Conservation (phyloP, 2,888 invertebrate species). For the Protophormia terraenovae region DNA sequence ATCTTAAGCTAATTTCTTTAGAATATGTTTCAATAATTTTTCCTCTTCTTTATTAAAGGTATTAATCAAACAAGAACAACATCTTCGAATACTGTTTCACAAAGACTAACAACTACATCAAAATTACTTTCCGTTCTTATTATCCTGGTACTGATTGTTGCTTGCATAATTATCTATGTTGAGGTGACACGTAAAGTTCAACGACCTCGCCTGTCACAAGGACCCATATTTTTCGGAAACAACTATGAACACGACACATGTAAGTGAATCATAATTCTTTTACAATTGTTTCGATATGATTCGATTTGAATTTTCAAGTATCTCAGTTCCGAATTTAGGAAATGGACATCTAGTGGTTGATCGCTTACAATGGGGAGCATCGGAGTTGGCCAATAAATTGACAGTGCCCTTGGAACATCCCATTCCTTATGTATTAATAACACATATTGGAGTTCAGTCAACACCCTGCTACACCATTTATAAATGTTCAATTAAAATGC, state of each 20-base stretch:
- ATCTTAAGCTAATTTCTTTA: too few species aligned
- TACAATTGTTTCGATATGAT: background rate
- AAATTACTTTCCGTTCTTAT: constrained; percentile 75
- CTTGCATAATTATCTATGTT: constrained; percentile 75
- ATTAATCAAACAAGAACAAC: constrained; percentile 72
- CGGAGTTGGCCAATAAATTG: constrained; percentile 73
- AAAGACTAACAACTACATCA: constrained; percentile 74
- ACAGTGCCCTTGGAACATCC: constrained; percentile 78
- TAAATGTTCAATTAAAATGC: constrained; percentile 81
- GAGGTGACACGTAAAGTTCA: constrained; percentile 72
- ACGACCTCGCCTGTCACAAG: constrained; percentile 52
- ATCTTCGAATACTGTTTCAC: constrained; percentile 68
- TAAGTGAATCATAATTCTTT: constrained; percentile 73
- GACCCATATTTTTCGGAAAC: constrained; percentile 78
- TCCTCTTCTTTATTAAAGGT: constrained; percentile 69
- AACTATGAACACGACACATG: constrained; percentile 79
- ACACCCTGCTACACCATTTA: constrained; percentile 79
- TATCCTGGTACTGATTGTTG: constrained; percentile 73
- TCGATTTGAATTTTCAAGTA: constrained; percentile 70
- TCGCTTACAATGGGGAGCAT: constrained; percentile 80
- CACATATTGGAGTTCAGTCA: constrained; percentile 82
- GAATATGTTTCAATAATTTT: too few species aligned
- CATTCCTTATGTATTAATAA: constrained; percentile 82
- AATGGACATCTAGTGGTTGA: constrained; percentile 80
- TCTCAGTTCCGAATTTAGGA: constrained; percentile 81